Conservation (phyloP, 2,888 invertebrate genomes). For the Phyto melanocephala region DNA sequence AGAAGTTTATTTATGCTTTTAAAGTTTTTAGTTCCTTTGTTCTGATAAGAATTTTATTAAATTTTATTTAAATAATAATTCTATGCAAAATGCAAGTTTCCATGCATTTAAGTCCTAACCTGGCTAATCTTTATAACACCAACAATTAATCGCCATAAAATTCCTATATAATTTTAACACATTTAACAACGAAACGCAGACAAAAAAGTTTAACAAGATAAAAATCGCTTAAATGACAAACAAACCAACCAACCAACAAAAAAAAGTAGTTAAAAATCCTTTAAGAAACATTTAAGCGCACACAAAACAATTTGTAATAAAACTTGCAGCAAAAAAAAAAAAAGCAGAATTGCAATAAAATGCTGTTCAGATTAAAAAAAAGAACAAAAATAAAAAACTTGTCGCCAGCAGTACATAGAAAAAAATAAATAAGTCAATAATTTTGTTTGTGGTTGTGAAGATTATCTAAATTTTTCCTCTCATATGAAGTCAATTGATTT, state of each 20-base stretch:
- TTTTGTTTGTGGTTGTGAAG: too few species aligned
- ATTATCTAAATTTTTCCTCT: too few species aligned
- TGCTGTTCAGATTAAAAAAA: neutral
- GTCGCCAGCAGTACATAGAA: slow-evolving; percentile 39
- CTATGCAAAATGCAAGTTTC: too few species aligned
- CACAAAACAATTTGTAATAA: slow-evolving; percentile 67
- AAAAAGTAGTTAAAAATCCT: slow-evolving; percentile 49
- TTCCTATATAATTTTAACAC: slow-evolving; percentile 50
- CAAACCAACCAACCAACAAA: neutral
- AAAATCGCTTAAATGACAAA: slow-evolving; percentile 42
- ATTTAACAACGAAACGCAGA: slow-evolving; percentile 32
- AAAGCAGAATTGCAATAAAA: slow-evolving; percentile 17
- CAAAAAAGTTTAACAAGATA: slow-evolving; percentile 50
- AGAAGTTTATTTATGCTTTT: too few species aligned
- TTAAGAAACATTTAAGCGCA: slow-evolving; percentile 66
- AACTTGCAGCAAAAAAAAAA: slow-evolving; percentile 41
- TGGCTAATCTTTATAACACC: neutral
- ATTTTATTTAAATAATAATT: too few species aligned
- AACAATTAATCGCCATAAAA: slow-evolving; percentile 54
- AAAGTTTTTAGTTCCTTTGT: too few species aligned
- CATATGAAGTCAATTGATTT: too few species aligned
- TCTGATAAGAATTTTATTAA: too few species aligned
- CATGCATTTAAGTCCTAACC: neutral
- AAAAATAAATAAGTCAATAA: neutral
- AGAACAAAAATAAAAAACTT: slow-evolving; percentile 9